Evolutionary conservation across 35 echinoderm and acorn worm genomes (phyloP), one percentile per base, ranked within the genome.

Genomic region (Acanthaster planci): DNA sequence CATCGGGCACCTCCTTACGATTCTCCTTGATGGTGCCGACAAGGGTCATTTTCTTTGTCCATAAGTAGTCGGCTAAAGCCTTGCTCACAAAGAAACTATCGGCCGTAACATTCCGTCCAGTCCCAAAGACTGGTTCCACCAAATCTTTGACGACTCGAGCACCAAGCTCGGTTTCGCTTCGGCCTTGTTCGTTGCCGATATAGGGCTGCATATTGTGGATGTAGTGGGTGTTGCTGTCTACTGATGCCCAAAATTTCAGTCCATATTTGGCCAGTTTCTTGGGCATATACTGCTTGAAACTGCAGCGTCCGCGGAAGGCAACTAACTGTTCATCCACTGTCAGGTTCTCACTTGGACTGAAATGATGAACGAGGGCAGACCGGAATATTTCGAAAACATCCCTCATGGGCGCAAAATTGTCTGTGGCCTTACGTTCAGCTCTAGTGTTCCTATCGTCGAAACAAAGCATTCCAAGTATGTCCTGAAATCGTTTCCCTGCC

Each of bases 261-360:
- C 59, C 59, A 22, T 67, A 67, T 1, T 67, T 67, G n/a, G 59
- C 59, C 0, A n/a, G 2, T 67, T 67, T 67, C 23, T 67, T 6
- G 0, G 59, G 59, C 59, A 67, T 67, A 31, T 67, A 67, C 30
- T 67, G 59, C 59, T 67, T 67, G 59, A 67, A 67, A n/a, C n/a
- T 27, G 59, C 59, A 67, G 5, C 59, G 21, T 7, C 59, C 59
- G n/a, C 19, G 21, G 59, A 67, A 67, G 9, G 59, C 59, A 15
- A 67, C 0, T 31, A 67, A 31, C 30, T 67, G 59, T 67, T 67
- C 6, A 67, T 22, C 59, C 21, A 67, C 30, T 1, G 59, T 67
- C 59, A 67, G 59, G 30, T n/a, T 27, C 14, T 67, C 59, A 7
- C 59, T 31, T 1, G 59, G 59, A 31, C 59, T 67, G 59, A 67